phyloP scores from a whole-genome alignment of 2,113 vertebrate species.

The Bufo bufo region DNA sequence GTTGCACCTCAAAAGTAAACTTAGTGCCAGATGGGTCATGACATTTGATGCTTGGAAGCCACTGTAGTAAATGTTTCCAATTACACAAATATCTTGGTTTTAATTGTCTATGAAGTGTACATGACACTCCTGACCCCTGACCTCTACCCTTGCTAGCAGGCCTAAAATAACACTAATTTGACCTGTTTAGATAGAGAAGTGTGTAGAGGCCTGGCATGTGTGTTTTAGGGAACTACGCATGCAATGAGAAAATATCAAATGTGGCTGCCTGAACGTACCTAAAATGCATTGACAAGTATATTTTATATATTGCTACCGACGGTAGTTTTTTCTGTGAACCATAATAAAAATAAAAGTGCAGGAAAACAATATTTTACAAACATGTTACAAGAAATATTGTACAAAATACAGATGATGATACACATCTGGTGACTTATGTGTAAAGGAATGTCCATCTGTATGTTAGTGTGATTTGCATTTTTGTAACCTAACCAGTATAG shows the following conservation, averaged over 20 bases:
- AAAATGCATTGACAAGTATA: not conserved
- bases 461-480: too few species aligned
- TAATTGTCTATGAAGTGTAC: slow-evolving; percentile 34
- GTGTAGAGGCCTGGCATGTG: not conserved
- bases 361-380: not conserved
- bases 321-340: not conserved
- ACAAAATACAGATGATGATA: not conserved
- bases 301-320: not conserved
- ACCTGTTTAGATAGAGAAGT: slow-evolving; percentile 32
- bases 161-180: slow-evolving; percentile 30
- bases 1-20: slow-evolving; percentile 4
- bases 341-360: not conserved
- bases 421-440: not conserved
- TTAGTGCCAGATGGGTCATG: slow-evolving; percentile 39
- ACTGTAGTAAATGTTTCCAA: slow-evolving; percentile 36
- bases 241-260: not conserved
- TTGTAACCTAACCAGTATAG: too few species aligned
- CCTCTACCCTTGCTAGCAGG: slow-evolving; percentile 22
- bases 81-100: slow-evolving; percentile 46
- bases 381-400: not conserved
- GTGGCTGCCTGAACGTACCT: too few species aligned
- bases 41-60: slow-evolving; percentile 17
- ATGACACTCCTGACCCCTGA: slow-evolving; percentile 26
- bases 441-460: not conserved
- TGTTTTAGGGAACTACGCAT: not conserved